Conservation (phyloP, 1,140 invertebrate genomes). For the Elysia chlorotica region DNA sequence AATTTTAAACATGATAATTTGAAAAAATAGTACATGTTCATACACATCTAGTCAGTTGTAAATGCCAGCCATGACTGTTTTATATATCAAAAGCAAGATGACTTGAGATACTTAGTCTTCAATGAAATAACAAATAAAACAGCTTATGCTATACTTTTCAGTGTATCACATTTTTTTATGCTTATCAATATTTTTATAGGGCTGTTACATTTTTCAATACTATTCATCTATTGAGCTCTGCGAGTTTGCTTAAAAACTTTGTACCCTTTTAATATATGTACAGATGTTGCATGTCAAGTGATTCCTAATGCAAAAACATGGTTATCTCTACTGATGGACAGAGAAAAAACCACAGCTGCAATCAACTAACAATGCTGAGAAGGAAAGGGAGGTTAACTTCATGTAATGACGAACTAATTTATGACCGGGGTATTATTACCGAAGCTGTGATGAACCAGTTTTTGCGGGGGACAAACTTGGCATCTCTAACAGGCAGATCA, state of each 20-base stretch:
- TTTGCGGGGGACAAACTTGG: constrained; percentile 94
- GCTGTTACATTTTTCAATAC: not conserved
- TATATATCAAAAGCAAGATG: too few species aligned
- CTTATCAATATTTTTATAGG: not conserved
- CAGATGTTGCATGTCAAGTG: not conserved
- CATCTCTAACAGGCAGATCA: constrained; percentile 94
- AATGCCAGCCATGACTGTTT: too few species aligned
- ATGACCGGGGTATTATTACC: too few species aligned
- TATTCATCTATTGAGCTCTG: not conserved
- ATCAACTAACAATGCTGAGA: too few species aligned
- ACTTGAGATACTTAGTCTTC: not conserved
- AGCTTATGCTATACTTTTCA: too few species aligned
- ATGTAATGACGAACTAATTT: too few species aligned
- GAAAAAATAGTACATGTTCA: not conserved
- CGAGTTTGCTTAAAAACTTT: not conserved
- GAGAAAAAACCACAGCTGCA: not conserved
- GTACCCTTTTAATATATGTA: not conserved
- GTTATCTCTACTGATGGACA: not conserved
- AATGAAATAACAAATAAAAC: not conserved
- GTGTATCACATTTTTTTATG: too few species aligned
- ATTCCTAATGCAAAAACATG: not conserved
- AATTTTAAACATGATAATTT: not conserved
- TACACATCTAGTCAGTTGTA: too few species aligned
- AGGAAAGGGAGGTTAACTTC: too few species aligned
- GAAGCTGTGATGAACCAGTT: constrained; percentile 99